These are phyloP conservation scores for Clanis bilineata DNA, from an alignment of 2,888 invertebrate species.

Conservation along the genomic window DNA sequence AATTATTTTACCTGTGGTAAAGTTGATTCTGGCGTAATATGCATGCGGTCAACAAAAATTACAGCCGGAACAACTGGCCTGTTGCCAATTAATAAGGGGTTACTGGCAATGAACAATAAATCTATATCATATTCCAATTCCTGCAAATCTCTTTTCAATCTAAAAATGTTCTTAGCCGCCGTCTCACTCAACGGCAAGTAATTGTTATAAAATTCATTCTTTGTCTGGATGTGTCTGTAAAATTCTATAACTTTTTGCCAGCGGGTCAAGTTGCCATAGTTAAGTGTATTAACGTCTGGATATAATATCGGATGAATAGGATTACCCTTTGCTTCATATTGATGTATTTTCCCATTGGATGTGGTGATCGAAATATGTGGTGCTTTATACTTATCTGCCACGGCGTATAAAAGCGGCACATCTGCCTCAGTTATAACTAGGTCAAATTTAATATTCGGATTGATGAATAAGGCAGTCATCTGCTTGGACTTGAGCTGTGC, in stretches of 20 bases:
- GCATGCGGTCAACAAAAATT: slow-evolving; percentile 64
- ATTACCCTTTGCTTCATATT: slow-evolving; percentile 77
- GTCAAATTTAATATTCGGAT: slow-evolving; percentile 77
- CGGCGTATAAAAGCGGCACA: slow-evolving; percentile 70
- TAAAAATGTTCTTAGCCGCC: slow-evolving; percentile 63
- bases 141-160: slow-evolving; percentile 54
- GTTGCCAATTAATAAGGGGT: slow-evolving; percentile 63
- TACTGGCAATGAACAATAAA: slow-evolving; percentile 63
- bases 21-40: slow-evolving; percentile 56
- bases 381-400: slow-evolving; percentile 77
- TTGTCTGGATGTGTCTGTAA: slow-evolving; percentile 56
- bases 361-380: slow-evolving; percentile 80
- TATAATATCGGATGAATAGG: slow-evolving; percentile 77
- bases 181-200: slow-evolving; percentile 61
- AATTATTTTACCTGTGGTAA: slow-evolving; percentile 55
- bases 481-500: slow-evolving; percentile 67
- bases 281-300: slow-evolving; percentile 72
- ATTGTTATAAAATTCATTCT: slow-evolving; percentile 61
- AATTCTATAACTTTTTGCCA: slow-evolving; percentile 63
- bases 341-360: slow-evolving; percentile 69
- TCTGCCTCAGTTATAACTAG: slow-evolving; percentile 81
- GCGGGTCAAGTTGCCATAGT: slow-evolving; percentile 61
- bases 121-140: slow-evolving; percentile 72
- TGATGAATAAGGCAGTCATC: slow-evolving; percentile 63
- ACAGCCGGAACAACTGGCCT: slow-evolving; percentile 67